Conservation (phyloP, 2,888 invertebrate genomes). For the Endomychus coccineus region DNA sequence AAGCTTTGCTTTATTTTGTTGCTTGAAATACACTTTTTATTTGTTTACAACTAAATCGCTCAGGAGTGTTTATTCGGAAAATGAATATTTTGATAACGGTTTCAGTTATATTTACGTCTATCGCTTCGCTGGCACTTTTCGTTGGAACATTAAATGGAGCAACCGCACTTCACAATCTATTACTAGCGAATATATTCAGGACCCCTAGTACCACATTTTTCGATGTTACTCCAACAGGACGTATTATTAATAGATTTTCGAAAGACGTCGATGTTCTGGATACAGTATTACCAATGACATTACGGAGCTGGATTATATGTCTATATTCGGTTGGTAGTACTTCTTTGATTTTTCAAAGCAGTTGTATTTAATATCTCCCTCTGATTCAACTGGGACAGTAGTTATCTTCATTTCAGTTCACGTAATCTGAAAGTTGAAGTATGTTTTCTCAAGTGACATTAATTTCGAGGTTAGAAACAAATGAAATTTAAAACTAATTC, state of each 20-base stretch:
- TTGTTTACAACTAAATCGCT: too few species aligned
- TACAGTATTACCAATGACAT: slow-evolving; percentile 62
- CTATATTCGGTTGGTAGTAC: slow-evolving; percentile 58
- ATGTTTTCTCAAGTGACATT: too few species aligned
- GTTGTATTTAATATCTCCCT: background rate
- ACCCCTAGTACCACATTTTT: slow-evolving; percentile 66
- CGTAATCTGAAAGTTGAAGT: too few species aligned
- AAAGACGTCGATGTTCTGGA: slow-evolving; percentile 68
- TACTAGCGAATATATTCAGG: slow-evolving; percentile 59
- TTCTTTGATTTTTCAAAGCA: slow-evolving; percentile 3
- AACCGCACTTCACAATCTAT: slow-evolving; percentile 55
- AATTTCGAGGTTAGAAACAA: too few species aligned
- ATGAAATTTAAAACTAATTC: too few species aligned
- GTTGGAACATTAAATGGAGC: slow-evolving; percentile 58
- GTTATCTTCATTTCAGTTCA: too few species aligned
- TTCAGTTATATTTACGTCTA: slow-evolving; percentile 59
- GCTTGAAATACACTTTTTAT: too few species aligned
- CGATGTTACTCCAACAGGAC: slow-evolving; percentile 73
- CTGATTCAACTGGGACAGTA: too few species aligned
- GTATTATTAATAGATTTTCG: slow-evolving; percentile 71
- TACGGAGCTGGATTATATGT: slow-evolving; percentile 63
- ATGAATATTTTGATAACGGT: too few species aligned
- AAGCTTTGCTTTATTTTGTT: too few species aligned
- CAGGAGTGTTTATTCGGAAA: too few species aligned
- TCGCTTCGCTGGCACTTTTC: slow-evolving; percentile 60